Evolutionary conservation across 2,888 invertebrate genomes (phyloP), one percentile per base, ranked within the genome.

Genomic region (Nineta flava): DNA sequence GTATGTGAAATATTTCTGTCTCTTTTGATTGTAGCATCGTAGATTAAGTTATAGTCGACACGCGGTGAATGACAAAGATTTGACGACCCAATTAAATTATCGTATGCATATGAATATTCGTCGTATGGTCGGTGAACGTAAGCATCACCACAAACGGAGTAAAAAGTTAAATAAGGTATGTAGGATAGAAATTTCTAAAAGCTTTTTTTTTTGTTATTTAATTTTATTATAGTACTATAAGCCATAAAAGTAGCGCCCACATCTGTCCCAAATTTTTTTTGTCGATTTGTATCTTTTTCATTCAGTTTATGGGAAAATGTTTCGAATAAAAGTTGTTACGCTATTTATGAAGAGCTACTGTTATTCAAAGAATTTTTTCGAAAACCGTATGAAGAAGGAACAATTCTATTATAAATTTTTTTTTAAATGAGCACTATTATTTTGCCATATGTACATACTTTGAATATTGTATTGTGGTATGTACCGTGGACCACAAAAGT

Each of bases 21-120:
- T 26, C 26, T 26, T 26, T 26, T 26, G 4, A 26, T 26, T 26
- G 7, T 73, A 91, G 88, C 88, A 88, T 67, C 87, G 91, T 50
- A 79, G 90, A 50, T 71, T 91, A 58, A 90, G 90, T 70, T 92
- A 92, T 73, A 90, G 90, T 64, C 76, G 91, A 49, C 91, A 92
- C 64, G 87, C 91, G 38, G 90, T 92, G 48, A 85, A 90, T 65
- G 91, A 92, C 65, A 75, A 83, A 52, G 91, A 92, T 69, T 73
- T 91, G 55, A 82, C 86, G 51, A 88, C 85, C 38, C 87, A 87
- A 74, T 75, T 78, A 62, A 90, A 87, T 73, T 90, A 92, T 68
- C 84, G 83, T 67, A 85, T 87, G 69, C 90, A 90, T 67, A 85
- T 87, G 80, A 91, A 91, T 63, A 88, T 90, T 63, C 75, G 91